Evolutionary conservation across 2,797 vertebrate genomes (phyloP).

Genomic region (Paramormyrops hopkinsi): DNA sequence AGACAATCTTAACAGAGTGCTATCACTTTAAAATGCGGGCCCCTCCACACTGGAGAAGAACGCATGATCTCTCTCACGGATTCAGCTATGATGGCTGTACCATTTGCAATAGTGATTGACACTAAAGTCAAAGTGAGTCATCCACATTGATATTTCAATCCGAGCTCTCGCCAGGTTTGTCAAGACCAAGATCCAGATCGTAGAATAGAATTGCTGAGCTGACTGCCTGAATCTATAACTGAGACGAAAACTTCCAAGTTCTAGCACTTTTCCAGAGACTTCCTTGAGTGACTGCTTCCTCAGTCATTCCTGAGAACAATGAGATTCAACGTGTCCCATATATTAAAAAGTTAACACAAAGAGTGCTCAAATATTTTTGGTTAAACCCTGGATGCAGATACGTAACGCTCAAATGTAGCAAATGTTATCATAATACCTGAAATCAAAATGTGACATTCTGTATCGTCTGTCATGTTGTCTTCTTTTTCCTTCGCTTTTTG

Average conservation of each 20-base stretch:
- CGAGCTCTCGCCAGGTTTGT: constrained; percentile 44
- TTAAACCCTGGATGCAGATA: neutral
- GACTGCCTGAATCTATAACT: neutral
- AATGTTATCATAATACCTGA: neutral
- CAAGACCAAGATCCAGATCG: constrained; percentile 34
- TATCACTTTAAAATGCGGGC: constrained; percentile 41
- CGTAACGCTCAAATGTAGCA: neutral
- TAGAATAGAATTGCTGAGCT: constrained; percentile 12
- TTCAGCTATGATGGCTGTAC: constrained; percentile 64
- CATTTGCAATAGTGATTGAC: constrained; percentile 70
- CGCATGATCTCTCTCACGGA: constrained; percentile 59
- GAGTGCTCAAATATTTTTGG: neutral
- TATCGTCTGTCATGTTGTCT: neutral
- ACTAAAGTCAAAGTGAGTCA: constrained; percentile 67
- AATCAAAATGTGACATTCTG: neutral
- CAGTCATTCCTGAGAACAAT: neutral
- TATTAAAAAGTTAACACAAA: neutral
- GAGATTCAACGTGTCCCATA: neutral
- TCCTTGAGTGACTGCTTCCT: neutral
- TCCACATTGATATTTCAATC: constrained; percentile 67
- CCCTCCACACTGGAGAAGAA: constrained; percentile 50
- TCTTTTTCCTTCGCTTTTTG: neutral
- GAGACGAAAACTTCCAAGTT: neutral
- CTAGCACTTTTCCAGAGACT: neutral
- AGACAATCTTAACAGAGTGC: constrained; percentile 32